Conservation (phyloP, 1,140 invertebrate genomes). For the Neodiprion pinetum region DNA sequence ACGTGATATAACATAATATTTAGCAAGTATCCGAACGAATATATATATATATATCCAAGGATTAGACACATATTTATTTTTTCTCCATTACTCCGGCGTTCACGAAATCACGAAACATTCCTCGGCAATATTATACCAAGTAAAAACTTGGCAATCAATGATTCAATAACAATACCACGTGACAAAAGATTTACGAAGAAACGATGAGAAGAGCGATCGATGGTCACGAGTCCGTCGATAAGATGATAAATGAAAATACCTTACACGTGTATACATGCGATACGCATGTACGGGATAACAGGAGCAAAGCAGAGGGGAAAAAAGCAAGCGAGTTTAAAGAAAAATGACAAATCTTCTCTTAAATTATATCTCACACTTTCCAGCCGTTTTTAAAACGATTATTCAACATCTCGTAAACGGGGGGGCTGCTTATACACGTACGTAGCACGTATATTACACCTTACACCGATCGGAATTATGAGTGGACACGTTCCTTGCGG, state of each 20-base stretch:
- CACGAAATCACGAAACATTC: too few relatives aligned
- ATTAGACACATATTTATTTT: too few relatives aligned
- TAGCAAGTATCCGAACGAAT: too few relatives aligned
- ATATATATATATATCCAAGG: too few relatives aligned
- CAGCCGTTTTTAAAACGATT: not conserved
- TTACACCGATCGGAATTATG: not conserved
- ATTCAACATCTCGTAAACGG: not conserved
- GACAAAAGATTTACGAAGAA: too few relatives aligned
- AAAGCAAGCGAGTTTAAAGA: not conserved
- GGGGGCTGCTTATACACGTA: not conserved
- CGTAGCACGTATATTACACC: not conserved
- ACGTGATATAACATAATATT: too few relatives aligned
- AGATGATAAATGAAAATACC: not conserved
- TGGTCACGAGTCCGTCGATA: not conserved
- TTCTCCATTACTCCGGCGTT: too few relatives aligned
- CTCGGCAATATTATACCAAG: too few relatives aligned
- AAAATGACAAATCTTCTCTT: not conserved
- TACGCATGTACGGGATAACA: not conserved
- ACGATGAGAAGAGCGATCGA: too few relatives aligned
- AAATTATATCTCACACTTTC: not conserved
- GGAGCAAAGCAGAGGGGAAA: not conserved
- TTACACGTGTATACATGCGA: not conserved
- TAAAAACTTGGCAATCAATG: too few relatives aligned
- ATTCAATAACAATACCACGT: too few relatives aligned
- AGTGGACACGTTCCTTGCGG: not conserved